Evolutionary conservation across 2,113 vertebrate genomes (phyloP).

Genomic region (Suncus etruscus): DNA sequence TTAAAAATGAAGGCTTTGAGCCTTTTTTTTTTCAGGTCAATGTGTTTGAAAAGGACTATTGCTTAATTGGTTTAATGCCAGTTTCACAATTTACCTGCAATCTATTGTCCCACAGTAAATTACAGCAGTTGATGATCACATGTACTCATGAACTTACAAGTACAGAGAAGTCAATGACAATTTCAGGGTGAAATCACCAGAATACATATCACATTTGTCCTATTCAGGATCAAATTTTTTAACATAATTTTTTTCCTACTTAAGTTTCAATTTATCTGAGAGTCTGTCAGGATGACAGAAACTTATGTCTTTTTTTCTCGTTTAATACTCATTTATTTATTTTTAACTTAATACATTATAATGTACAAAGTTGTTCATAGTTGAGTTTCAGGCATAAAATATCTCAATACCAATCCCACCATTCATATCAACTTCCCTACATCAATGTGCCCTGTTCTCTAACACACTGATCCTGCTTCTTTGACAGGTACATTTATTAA

Average conservation of each 20-base stretch:
- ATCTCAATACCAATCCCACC: too few relatives aligned
- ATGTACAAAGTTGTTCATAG: too few relatives aligned
- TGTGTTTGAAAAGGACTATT: conserved; percentile 47
- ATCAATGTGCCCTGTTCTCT: too few relatives aligned
- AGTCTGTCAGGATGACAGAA: conserved; percentile 89
- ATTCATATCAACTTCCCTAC: too few relatives aligned
- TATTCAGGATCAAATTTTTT: conserved; percentile 82
- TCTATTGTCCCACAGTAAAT: conserved; percentile 59
- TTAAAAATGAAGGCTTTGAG: conserved; percentile 22
- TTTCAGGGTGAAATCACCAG: conserved; percentile 52
- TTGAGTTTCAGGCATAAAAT: too few relatives aligned
- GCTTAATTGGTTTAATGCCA: conserved; percentile 62
- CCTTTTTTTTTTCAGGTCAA: conserved; percentile 59
- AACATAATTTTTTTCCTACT: conserved; percentile 83
- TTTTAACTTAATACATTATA: too few relatives aligned
- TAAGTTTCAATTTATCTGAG: conserved; percentile 87
- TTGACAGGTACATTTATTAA: too few relatives aligned
- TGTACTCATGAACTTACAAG: conserved; percentile 48
- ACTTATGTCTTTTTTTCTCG: conserved; percentile 75
- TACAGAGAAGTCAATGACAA: conserved; percentile 59
- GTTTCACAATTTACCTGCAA: conserved; percentile 34
- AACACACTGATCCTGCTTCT: too few relatives aligned
- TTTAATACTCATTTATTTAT: too few relatives aligned
- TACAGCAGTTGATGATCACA: conserved; percentile 61
- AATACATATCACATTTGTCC: conserved; percentile 71